These are phyloP conservation scores for Crocodylus rhombifer DNA, from an alignment of 2,797 vertebrate species.

Conservation along the genomic window DNA sequence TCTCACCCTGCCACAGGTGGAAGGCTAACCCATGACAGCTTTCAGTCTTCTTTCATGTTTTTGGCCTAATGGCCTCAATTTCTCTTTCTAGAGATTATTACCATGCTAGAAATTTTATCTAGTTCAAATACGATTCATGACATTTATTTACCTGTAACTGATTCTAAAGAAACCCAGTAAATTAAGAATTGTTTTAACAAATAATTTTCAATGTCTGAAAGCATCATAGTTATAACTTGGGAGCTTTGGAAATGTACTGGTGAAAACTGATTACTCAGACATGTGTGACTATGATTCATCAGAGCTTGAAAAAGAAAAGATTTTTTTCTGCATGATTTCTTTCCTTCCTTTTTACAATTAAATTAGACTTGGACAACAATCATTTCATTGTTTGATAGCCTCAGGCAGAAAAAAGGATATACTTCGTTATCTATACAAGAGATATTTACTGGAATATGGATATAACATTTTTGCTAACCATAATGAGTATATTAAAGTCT, in stretches of 20 bases:
- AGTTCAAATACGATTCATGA: neutral
- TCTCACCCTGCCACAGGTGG: neutral
- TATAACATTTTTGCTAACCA: conserved; percentile 62
- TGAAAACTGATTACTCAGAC: conserved; percentile 79
- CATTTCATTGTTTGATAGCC: conserved; percentile 57
- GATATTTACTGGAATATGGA: conserved; percentile 49
- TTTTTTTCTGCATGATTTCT: conserved; percentile 45
- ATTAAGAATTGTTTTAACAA: conserved; percentile 57
- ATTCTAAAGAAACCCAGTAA: neutral
- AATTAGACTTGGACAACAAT: conserved; percentile 60
- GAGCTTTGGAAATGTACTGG: conserved; percentile 64
- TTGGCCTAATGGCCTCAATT: neutral
- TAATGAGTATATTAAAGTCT: conserved; percentile 38
- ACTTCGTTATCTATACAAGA: conserved; percentile 43
- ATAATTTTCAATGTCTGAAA: conserved; percentile 59
- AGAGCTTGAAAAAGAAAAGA: conserved; percentile 63
- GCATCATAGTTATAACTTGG: conserved; percentile 68
- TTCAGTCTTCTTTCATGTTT: too few relatives aligned
- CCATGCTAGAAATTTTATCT: neutral
- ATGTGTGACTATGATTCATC: conserved; percentile 76
- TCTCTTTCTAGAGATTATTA: neutral
- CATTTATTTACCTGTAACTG: conserved; percentile 18
- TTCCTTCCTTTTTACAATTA: conserved; percentile 62
- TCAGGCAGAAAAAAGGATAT: conserved; percentile 44
- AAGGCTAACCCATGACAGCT: neutral